Evolutionary conservation across 2,113 vertebrate species (phyloP).

Genomic region (Brachionichthys hirsutus): DNA sequence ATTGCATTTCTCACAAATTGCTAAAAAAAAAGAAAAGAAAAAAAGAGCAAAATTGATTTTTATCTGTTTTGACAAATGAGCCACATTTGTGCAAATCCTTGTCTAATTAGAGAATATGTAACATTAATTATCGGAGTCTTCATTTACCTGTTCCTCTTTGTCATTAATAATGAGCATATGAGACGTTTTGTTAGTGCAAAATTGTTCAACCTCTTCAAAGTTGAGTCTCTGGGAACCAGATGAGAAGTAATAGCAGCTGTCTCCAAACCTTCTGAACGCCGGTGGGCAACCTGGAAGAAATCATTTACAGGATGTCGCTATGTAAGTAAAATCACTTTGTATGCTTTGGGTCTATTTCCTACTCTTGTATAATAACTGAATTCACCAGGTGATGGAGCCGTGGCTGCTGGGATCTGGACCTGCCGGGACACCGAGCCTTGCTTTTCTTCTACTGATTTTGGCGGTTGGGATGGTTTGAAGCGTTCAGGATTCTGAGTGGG

Average conservation of each 20-base stretch:
- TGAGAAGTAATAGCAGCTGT: constrained; percentile 94
- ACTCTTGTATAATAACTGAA: background rate
- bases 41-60: constrained; percentile 34
- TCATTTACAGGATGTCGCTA: constrained; percentile 11
- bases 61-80: too few species aligned
- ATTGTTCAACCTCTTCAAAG: constrained; percentile 84
- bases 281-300: constrained; percentile 82
- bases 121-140: background rate
- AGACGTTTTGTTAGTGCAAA: constrained; percentile 83
- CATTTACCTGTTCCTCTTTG: constrained; percentile 90
- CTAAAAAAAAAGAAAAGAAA: constrained; percentile 64
- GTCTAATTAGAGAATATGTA: too few species aligned
- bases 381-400: constrained; percentile 59
- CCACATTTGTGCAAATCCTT: too few species aligned
- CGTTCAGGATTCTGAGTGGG: constrained; percentile 6
- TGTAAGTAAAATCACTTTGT: background rate
- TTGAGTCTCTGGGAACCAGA: constrained; percentile 75
- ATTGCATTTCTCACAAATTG: constrained; percentile 87
- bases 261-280: constrained; percentile 84
- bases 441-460: constrained; percentile 33
- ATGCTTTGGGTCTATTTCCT: background rate
- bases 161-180: constrained; percentile 87
- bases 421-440: constrained; percentile 45
- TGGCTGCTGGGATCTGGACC: constrained; percentile 33
- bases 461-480: constrained; percentile 18